Evolutionary conservation across 2,888 invertebrate genomes (phyloP), one percentile per base, ranked within the genome.

Genomic region (Acanthosepion lycidas): DNA sequence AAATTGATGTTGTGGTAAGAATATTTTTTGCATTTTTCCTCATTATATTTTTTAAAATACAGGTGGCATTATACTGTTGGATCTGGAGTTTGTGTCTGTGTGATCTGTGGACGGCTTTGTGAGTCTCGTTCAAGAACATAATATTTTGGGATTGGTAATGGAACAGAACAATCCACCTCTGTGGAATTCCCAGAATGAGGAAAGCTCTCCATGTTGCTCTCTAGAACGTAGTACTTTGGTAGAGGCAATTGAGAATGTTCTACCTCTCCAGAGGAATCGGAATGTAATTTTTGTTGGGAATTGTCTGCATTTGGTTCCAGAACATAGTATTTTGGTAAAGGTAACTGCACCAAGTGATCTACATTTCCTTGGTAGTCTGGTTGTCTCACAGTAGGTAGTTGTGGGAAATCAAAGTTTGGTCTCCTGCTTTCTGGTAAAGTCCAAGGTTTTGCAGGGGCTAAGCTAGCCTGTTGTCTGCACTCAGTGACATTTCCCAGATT

Each of bases 401-500:
- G 78, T 78, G 78, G 78, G 78, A 78, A 78, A 78, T 78, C 78
- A 78, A 78, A 78, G 23, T 78, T 78, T 78, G 78, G 78, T n/a
- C n/a, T 78, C 12, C 78, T 78, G n/a, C 78, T 78, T 78, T 78
- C 78, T 78, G 78, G 78, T 78, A 78, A 78, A 78, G 78, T 78
- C 78, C 78, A 78, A 78, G 78, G 78, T 78, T 78, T 78, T n/a
- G 78, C 78, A 78, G 78, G n/a, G n/a, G n/a, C n/a, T 78, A 78
- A 78, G 33, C 78, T 33, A 78, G n/a, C 78, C 18, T 78, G 78
- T 78, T 78, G 78, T 78, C 78, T 78, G n/a, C n/a, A 78, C n/a
- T 78, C 78, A 0, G 78, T 78, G n/a, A 78, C n/a, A 78, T 78
- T 78, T 78, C 78, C 78, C 78, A 78, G n/a, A 0, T 78, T 78